These are phyloP conservation scores for Meghimatium bilineatum DNA, from an alignment of 2,888 invertebrate genomes.

Conservation along the genomic window DNA sequence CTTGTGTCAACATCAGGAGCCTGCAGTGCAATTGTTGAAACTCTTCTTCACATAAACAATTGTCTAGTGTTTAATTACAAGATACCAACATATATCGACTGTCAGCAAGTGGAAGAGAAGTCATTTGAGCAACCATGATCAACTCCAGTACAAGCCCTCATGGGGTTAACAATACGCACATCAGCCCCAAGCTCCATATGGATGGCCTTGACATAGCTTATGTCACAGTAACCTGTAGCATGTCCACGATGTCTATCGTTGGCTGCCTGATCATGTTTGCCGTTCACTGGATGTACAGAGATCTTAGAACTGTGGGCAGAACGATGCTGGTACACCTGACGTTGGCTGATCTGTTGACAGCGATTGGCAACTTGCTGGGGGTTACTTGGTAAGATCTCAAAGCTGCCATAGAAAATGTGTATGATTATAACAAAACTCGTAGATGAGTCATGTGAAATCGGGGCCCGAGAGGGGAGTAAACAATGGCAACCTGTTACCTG, in stretches of 20 bases:
- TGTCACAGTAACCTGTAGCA: slow-evolving; percentile 52
- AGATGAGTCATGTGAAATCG: too few species aligned
- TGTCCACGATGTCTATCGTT: slow-evolving; percentile 59
- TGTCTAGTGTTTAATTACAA: too few species aligned
- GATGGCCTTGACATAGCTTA: slow-evolving; percentile 50
- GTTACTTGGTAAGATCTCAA: slow-evolving; percentile 41
- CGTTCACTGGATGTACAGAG: slow-evolving; percentile 51
- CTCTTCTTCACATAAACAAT: too few species aligned
- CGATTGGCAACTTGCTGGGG: slow-evolving; percentile 48
- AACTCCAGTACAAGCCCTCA: background rate
- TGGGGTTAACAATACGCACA: background rate
- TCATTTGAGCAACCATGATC: background rate
- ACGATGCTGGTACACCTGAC: slow-evolving; percentile 59
- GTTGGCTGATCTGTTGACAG: slow-evolving; percentile 56
- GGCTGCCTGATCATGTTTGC: slow-evolving; percentile 55
- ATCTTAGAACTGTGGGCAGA: slow-evolving; percentile 57
- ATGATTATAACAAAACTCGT: too few species aligned
- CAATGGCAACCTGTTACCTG: too few species aligned
- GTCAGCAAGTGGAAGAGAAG: too few species aligned
- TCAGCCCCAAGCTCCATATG: slow-evolving; percentile 24
- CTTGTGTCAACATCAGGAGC: too few species aligned
- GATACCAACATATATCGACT: too few species aligned
- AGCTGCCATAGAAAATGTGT: too few species aligned
- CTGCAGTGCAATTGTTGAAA: too few species aligned
- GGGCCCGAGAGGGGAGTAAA: too few species aligned